Evolutionary conservation across 2,888 invertebrate genomes (phyloP).

Genomic region (Lymantria dispar): DNA sequence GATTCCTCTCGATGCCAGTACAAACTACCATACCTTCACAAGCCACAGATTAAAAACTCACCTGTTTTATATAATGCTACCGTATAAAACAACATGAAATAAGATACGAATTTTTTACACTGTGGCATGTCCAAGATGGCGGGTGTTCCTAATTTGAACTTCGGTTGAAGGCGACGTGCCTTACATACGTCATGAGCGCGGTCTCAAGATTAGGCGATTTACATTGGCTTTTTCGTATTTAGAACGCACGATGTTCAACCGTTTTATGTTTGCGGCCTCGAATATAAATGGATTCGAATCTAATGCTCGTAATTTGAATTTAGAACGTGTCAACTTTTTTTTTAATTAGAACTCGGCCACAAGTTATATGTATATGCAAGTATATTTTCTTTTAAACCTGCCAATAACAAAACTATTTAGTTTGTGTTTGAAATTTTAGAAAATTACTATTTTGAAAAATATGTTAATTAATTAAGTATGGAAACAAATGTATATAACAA

Average conservation of each 20-base stretch:
- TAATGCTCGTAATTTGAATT: slow-evolving; percentile 49
- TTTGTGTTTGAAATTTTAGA: too few species aligned
- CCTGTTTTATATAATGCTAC: slow-evolving; percentile 1
- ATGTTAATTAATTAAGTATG: too few species aligned
- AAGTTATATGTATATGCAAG: neutral
- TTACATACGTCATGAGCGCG: slow-evolving; percentile 76
- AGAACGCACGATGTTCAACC: slow-evolving; percentile 56
- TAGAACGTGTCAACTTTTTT: slow-evolving; percentile 55
- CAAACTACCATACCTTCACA: slow-evolving; percentile 37
- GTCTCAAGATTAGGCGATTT: slow-evolving; percentile 80
- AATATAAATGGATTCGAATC: slow-evolving; percentile 67
- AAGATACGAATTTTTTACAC: slow-evolving; percentile 29
- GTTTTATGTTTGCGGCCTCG: slow-evolving; percentile 65
- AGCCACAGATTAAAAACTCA: slow-evolving; percentile 38
- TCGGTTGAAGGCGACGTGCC: slow-evolving; percentile 64
- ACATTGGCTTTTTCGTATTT: slow-evolving; percentile 77
- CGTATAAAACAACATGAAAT: slow-evolving; percentile 1
- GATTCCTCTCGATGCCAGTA: slow-evolving; percentile 62
- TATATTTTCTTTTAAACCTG: neutral
- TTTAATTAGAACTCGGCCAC: slow-evolving; percentile 36
- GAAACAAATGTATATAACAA: too few species aligned
- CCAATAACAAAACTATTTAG: too few species aligned
- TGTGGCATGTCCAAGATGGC: slow-evolving; percentile 56
- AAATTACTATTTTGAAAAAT: too few species aligned
- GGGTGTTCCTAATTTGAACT: slow-evolving; percentile 62